These are phyloP conservation scores for Platanista minor DNA, from an alignment of 2,113 vertebrate species.

Conservation along the genomic window DNA sequence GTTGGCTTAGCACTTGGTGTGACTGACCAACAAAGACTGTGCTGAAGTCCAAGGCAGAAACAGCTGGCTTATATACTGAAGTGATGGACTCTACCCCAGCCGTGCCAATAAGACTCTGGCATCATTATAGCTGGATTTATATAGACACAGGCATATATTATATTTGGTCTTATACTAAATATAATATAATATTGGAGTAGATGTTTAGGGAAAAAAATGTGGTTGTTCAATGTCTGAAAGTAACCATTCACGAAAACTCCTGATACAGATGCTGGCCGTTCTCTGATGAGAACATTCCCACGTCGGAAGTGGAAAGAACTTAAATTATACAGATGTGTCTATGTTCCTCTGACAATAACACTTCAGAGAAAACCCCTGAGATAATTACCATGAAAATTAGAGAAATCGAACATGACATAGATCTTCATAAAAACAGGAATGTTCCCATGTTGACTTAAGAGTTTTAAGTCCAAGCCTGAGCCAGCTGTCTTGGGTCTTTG, in stretches of 20 bases:
- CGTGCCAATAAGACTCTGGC: no score
- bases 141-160: background rate
- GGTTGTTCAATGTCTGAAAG: background rate
- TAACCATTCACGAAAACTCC: background rate
- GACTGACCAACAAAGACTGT: background rate
- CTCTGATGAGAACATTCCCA: background rate
- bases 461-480: background rate
- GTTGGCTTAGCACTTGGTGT: background rate
- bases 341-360: no score
- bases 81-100: background rate
- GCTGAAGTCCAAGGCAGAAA: fast-evolving
- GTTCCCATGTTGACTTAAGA: background rate
- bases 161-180: background rate
- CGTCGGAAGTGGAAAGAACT: background rate
- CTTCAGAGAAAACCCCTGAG: background rate
- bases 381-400: background rate
- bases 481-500: no score
- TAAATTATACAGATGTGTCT: fast-evolving
- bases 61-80: fast-evolving
- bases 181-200: background rate
- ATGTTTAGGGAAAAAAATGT: background rate
- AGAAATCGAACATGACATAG: background rate
- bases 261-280: background rate
- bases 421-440: background rate
- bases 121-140: background rate